A percentile compares a stretch with the other conserved stretches of the same genome.
phyloP scores from a whole-genome alignment of 2,888 invertebrate species.

The Ectemnius continuus region DNA sequence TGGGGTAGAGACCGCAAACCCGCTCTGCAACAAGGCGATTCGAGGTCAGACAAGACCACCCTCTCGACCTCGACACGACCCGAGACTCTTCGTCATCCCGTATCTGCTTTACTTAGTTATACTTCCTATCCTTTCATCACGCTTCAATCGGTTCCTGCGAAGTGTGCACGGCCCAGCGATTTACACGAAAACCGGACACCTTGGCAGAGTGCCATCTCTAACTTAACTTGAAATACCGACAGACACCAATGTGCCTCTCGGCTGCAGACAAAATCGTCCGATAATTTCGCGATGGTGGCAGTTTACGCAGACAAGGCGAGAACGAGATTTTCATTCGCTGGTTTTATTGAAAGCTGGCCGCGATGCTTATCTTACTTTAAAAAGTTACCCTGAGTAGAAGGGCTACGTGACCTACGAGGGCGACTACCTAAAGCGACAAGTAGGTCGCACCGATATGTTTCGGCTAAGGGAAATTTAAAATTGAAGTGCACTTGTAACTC shows the following conservation, averaged over 20 bases:
- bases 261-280: constrained; percentile 1
- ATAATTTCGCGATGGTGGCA: constrained; percentile 25
- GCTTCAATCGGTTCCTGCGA: constrained; percentile 1
- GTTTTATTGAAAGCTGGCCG: constrained; percentile 25
- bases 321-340: constrained; percentile 34
- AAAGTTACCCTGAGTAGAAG: constrained; percentile 17
- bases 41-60: constrained; percentile 47
- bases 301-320: constrained; percentile 41
- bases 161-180: constrained; percentile 19
- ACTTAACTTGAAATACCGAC: constrained; percentile 4
- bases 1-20: constrained; percentile 88
- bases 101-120: constrained; percentile 43
- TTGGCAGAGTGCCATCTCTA: constrained; percentile 24
- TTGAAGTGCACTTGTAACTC: not conserved
- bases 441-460: not conserved
- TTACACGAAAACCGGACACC: not conserved
- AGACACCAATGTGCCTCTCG: not conserved
- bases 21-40: constrained; percentile 81
- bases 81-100: constrained; percentile 35
- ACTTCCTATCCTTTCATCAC: constrained; percentile 29
- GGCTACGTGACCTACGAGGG: constrained; percentile 6
- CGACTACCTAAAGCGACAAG: constrained; percentile 12
- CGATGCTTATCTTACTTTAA: constrained; percentile 38
- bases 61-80: constrained; percentile 41
- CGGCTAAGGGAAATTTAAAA: not conserved